A percentile compares a stretch with the other conserved stretches of the same genome.
Conservation (phyloP, 2,113 vertebrate genomes). For the Trematocara marginatum region DNA sequence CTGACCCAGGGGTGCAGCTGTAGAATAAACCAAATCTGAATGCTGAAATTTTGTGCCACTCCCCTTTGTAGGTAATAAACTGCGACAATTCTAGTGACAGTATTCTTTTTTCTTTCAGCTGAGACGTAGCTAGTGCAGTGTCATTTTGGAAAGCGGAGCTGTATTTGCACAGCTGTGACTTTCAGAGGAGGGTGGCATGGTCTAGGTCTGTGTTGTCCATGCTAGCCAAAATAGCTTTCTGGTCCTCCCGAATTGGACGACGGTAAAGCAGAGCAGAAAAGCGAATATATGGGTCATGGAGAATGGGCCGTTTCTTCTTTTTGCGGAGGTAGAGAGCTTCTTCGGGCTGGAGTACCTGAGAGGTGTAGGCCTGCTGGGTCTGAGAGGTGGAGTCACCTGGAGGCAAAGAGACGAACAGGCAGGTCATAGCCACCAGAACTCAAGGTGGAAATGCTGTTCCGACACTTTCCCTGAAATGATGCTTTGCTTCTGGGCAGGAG, state of each 20-base stretch:
- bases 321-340: constrained; percentile 98
- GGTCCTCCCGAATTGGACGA: constrained; percentile 86
- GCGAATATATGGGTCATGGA: constrained; percentile 90
- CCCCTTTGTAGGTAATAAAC: not conserved
- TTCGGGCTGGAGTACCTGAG: constrained; percentile 96
- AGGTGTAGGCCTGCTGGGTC: constrained; percentile 93
- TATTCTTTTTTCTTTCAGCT: not conserved
- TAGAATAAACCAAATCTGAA: not conserved
- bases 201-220: constrained; percentile 90
- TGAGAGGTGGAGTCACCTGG: constrained; percentile 94
- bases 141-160: constrained; percentile 9
- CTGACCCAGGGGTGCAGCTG: constrained; percentile 1
- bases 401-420: not conserved
- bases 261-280: constrained; percentile 91
- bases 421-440: not conserved
- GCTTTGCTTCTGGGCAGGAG: not conserved
- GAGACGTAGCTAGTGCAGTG: not conserved
- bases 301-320: constrained; percentile 91
- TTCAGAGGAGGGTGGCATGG: constrained; percentile 72
- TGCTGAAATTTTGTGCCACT: not conserved
- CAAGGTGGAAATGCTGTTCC: not conserved
- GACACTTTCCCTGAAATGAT: not conserved
- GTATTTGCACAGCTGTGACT: constrained; percentile 15
- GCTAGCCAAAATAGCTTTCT: constrained; percentile 94
- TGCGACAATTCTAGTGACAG: not conserved